Conservation (phyloP, 2,888 invertebrate genomes). For the Boloria euphrosyne region DNA sequence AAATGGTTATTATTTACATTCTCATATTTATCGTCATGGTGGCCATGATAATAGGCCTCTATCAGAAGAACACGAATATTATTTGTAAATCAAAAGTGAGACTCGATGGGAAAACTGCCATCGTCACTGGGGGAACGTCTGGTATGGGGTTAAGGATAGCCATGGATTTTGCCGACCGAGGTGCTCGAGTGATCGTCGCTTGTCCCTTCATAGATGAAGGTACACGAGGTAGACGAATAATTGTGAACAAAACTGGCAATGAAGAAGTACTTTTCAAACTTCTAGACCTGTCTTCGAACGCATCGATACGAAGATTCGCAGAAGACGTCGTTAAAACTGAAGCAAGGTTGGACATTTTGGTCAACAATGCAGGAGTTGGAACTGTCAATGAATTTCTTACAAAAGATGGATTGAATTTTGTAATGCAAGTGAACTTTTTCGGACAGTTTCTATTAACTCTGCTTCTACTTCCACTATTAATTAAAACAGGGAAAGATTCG, state of each 20-base stretch:
- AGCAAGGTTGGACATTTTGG: conserved; percentile 88
- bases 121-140: conserved; percentile 70
- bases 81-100: conserved; percentile 67
- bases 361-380: conserved; percentile 94
- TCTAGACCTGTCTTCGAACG: conserved; percentile 87
- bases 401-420: conserved; percentile 91
- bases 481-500: conserved; percentile 75
- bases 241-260: conserved; percentile 85
- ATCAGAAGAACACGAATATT: conserved; percentile 70
- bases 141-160: conserved; percentile 73
- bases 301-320: conserved; percentile 91
- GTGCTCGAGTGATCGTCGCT: conserved; percentile 69
- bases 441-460: conserved; percentile 96
- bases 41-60: conserved; percentile 55
- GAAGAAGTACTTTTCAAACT: conserved; percentile 86
- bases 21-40: conserved; percentile 28
- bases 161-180: conserved; percentile 66
- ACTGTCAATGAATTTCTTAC: conserved; percentile 83
- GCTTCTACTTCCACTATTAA: conserved; percentile 90
- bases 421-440: conserved; percentile 96
- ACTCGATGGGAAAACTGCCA: conserved; percentile 63
- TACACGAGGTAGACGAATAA: conserved; percentile 76
- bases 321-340: conserved; percentile 87
- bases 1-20: conserved; percentile 29
- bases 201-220: conserved; percentile 71